Conservation (phyloP, 2,113 vertebrate genomes). For the Pontoporia blainvillei region DNA sequence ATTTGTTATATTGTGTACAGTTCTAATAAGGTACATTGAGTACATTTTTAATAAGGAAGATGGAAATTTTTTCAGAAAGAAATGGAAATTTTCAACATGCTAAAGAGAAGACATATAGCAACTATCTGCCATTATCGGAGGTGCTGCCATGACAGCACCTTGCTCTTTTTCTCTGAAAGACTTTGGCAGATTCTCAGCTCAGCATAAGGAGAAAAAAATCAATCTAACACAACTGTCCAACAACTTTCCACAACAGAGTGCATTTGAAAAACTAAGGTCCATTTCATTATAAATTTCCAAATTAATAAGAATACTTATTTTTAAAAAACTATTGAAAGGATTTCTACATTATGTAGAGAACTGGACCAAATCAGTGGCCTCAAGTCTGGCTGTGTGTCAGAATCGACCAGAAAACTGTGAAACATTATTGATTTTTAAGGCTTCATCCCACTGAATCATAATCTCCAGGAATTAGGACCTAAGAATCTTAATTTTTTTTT, state of each 20-base stretch:
- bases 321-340: neutral
- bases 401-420: neutral
- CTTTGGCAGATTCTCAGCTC: neutral
- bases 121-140: neutral
- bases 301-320: neutral
- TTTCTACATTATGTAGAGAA: neutral
- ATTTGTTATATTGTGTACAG: neutral
- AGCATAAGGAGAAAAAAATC: neutral
- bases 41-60: neutral
- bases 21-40: neutral
- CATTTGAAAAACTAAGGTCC: neutral
- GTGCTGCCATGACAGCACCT: neutral
- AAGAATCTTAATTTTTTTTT: neutral
- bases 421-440: neutral
- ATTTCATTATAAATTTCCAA: conserved; percentile 27
- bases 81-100: neutral
- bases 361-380: neutral
- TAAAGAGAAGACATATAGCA: neutral
- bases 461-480: neutral
- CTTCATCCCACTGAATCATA: neutral
- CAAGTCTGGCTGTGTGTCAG: neutral
- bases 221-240: neutral
- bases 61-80: neutral
- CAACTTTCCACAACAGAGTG: neutral
- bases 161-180: neutral